phyloP scores from a whole-genome alignment of 2,113 vertebrate species.

The Datnioides undecimradiatus region DNA sequence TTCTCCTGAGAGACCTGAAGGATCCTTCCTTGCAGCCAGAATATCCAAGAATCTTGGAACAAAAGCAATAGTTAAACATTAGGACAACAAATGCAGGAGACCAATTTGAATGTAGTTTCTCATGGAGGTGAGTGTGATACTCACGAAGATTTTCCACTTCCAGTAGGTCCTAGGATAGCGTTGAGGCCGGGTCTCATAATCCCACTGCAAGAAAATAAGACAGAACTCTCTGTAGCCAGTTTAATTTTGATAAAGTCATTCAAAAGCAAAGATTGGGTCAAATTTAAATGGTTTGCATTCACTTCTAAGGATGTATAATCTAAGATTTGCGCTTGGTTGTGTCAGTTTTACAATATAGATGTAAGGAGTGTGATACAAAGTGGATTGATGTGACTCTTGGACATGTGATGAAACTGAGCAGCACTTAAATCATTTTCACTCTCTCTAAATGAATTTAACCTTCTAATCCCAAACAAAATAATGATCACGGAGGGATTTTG shows the following conservation, averaged over 20 bases:
- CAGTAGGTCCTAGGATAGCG: slow-evolving; percentile 95
- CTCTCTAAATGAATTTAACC: background rate
- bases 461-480: background rate
- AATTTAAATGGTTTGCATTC: background rate
- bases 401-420: background rate
- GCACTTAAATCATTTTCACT: background rate
- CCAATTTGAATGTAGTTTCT: background rate
- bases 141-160: slow-evolving; percentile 98
- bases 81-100: background rate
- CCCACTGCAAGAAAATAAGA: slow-evolving; percentile 86
- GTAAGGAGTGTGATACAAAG: background rate
- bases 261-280: background rate
- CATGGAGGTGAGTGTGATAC: slow-evolving; percentile 67
- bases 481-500: background rate
- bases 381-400: slow-evolving; percentile 5
- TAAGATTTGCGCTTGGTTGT: background rate
- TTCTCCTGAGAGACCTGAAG: slow-evolving; percentile 81
- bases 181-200: slow-evolving; percentile 97
- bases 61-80: background rate
- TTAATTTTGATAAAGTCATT: background rate
- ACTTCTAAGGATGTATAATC: background rate
- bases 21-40: slow-evolving; percentile 87
- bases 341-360: background rate
- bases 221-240: background rate
- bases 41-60: slow-evolving; percentile 86